Evolutionary conservation across 2,888 invertebrate species (phyloP), one percentile per base, ranked within the genome.

Genomic region (Crematogaster levior): DNA sequence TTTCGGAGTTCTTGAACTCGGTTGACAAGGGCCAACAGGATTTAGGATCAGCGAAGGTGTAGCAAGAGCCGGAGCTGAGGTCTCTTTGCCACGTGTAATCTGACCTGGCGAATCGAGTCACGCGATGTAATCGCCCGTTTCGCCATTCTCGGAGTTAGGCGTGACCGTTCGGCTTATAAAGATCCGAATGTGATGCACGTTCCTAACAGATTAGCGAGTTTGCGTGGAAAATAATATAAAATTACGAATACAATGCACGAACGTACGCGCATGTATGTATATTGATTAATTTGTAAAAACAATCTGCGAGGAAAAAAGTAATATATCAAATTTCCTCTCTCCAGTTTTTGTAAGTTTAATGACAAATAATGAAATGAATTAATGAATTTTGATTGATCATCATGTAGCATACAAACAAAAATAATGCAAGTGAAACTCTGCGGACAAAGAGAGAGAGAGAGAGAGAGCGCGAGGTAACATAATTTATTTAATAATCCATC

Each of bases 21-120:
- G 82, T 84, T 88, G 90, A 90, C 88, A 89, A 84, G 86, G 86
- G 85, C 85, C 79, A 79, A 83, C 82, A 86, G 83, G 81, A 89
- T 86, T 90, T 87, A 86, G 85, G 84, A 84, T 88, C 87, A 83
- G 30, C 80, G 61, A 65, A 81, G 82, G 73, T 84, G 75, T 48
- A 43, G 72, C 40, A 18, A 60, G 46, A 68, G 27, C 81, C 70
- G 48, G 60, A 58, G 61, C 77, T 66, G 21, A 56, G 40, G 53
- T 63, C 43, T 65, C 63, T 48, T 68, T 63, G 79, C 60, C 81
- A 82, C 83, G 85, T 88, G 89, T 89, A 89, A 89, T 89, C 87
- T 85, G 84, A 86, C 68, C 81, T 43, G 82, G 81, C 84, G 85
- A 83, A 84, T 81, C 84, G 82, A 85, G 85, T 86, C 89, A 86